Evolutionary conservation across 2,797 vertebrate species (phyloP), one percentile per base, ranked within the genome.

Genomic region (Kryptopterus vitreolus): DNA sequence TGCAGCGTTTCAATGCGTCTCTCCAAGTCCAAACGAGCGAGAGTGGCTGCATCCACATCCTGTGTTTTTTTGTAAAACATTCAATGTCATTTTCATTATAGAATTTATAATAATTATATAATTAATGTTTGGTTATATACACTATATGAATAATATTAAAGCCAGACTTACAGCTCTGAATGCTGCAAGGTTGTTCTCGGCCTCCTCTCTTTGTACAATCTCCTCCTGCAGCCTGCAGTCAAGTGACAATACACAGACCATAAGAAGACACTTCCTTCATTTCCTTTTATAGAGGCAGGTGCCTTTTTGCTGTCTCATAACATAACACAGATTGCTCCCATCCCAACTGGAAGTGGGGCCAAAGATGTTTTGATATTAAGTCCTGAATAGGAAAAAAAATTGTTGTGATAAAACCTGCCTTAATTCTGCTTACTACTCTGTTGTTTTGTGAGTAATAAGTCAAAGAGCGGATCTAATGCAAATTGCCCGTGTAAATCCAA

Each of bases 1-100:
- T 97, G 96, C 85, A 98, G 93, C 3, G 96, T 96, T 88, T 98
- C 97, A 0, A 98, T 96, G 84, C 96, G 95, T 84, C 97, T 94
- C 88, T 98, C 97, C 86, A 98, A 90, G 85, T 98, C 97, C 3
- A 98, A 94, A 3, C 97, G 94, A 61, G 96, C 95, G 82, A 98
- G 86, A 0, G 97, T 98, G 83, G 97, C 97, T 0, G 96, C 95
- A 0, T 98, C 97, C 66, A 98, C 97, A 0, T 98, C 97, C 97
- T 98, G 86, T 31, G n/a, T n/a, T n/a, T 43, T 61, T 52, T 48
- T 1, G 24, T 15, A 24, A 3, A 43, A 29, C 33, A 50, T 70
- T 46, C 7, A 62, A 20, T 29, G 7, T 57, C 48, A 46, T 63
- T 24, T 72, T 55, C 12, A 55, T 71, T 22, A 50, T 11, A 2